Base-by-base conservation (phyloP, 2,113 vertebrate genomes). In the Pelusios castaneus region DNA sequence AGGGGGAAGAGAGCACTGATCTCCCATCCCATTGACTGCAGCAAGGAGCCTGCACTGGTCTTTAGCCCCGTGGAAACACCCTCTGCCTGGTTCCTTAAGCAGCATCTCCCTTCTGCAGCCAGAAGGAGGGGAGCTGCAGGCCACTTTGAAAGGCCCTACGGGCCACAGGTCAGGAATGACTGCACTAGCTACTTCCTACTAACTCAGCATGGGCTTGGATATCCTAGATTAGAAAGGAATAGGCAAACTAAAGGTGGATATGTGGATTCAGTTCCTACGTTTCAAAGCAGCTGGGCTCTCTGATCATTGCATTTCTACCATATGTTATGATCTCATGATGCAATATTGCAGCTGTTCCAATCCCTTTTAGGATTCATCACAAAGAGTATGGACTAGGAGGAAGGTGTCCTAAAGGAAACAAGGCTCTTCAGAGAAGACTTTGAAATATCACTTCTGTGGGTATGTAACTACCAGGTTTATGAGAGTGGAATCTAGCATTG, bases 241-340 rank as follows among this genome's bases (percentile, higher is more conserved):
- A 17, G 96, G 89, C 92, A 87, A 34, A 52, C 55, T 83, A 87
- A 92, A 94, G 91, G 92, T 94, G 93, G 75, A n/a, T 82, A 90
- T 87, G 55, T 43, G 92, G 70, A 75, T 81, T 41, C 88, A 92
- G 92, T 73, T 95, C 96, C 79, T 3, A 5, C 77, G 52, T 58
- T 89, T 89, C 84, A 87, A 92, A 95, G 95, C 95, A 97, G 84
- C 93, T 95, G 92, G 86, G 60, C 88, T 93, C 89, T 95, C 89
- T 0, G 22, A 92, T 82, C 93, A 93, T 92, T 95, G 84, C 38
- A 77, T 92, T 97, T 93, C 89, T 94, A 94, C 86, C 88, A 85
- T 96, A 95, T 95, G 94, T 85, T 95, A 60, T 90, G 56, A 93
- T 95, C 95, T 79, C 86, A 92, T 95, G 91, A 55, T 54, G 83